Base-by-base conservation (phyloP, 1,140 invertebrate species). In the Drosophila malerkotliana region DNA sequence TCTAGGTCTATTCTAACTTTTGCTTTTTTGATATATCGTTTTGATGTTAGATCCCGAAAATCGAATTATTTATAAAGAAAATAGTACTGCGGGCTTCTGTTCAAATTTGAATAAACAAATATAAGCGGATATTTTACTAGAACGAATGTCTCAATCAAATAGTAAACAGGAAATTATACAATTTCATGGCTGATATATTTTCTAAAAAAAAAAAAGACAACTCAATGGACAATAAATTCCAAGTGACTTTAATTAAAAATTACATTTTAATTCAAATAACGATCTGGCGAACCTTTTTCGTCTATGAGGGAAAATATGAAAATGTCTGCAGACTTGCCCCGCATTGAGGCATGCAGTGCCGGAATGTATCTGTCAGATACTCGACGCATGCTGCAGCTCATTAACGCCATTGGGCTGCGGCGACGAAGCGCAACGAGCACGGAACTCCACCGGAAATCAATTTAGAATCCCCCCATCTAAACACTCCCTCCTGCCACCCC, bases 171-270 rank as follows among this genome's bases (percentile, higher is more conserved):
- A 85, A 85, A 85, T 87, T 82, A 56, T 57, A 60, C 74, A 87
- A 88, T 87, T 87, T 87, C 83, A 87, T 72, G 82, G 54, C 45
- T 57, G 63, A 55, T 84, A 81, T 72, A 81, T 72, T 47, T 58
- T 57, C 72, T 49, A 54, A 37, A 12, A 37, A 75, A 12, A 37
- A 75, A 87, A 87, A 55, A 28, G 61, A 21, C 10, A 30, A 48
- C 55, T 77, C 64, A 76, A 84, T 69, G 45, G 71, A 72, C 66
- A 87, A 72, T 72, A 69, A 77, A 73, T 67, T 79, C 73, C 60
- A 87, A 87, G 67, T 87, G 83, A 59, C 69, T 78, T 82, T 78
- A 85, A 85, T 87, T 85, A 87, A 82, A 67, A 85, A 85, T 68
- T 85, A 85, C 82, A 88, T 82, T 85, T 85, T 67, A 72, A 85